Evolutionary conservation across 2,113 vertebrate species (phyloP).

Genomic region (Cepphus grylle): DNA sequence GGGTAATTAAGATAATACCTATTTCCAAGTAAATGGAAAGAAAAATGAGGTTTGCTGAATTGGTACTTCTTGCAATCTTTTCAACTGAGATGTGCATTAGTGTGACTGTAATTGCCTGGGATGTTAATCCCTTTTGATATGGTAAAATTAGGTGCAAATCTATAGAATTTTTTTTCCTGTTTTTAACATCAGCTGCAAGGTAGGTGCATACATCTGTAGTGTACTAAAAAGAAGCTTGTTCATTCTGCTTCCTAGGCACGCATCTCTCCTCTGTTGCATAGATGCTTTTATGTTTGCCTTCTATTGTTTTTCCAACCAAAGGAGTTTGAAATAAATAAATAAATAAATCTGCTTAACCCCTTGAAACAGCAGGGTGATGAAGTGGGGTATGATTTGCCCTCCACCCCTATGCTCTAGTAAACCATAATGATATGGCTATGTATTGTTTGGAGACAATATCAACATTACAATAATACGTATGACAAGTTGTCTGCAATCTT

Average conservation of each 20-base stretch:
- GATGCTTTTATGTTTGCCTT: background rate
- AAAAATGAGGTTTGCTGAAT: background rate
- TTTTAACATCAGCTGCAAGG: background rate
- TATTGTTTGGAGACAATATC: background rate
- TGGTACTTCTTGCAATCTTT: background rate
- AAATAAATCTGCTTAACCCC: background rate
- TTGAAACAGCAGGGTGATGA: background rate
- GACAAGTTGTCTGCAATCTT: background rate
- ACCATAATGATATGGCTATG: background rate
- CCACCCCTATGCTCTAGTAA: background rate
- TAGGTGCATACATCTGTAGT: background rate
- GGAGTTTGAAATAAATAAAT: background rate
- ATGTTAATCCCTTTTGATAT: background rate
- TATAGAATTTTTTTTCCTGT: background rate
- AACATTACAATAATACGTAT: background rate
- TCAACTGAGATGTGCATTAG: background rate
- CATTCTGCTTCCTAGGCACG: background rate
- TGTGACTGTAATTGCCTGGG: background rate
- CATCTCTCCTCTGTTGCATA: background rate
- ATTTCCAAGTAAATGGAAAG: background rate
- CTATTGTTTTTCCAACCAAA: background rate
- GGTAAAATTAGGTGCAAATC: background rate
- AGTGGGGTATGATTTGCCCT: background rate
- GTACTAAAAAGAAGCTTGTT: background rate
- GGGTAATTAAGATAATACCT: background rate